A percentile compares a stretch with the other conserved stretches of the same genome.
Evolutionary conservation across 1,140 invertebrate species (phyloP).

Genomic region (Globodera ellingtonae): DNA sequence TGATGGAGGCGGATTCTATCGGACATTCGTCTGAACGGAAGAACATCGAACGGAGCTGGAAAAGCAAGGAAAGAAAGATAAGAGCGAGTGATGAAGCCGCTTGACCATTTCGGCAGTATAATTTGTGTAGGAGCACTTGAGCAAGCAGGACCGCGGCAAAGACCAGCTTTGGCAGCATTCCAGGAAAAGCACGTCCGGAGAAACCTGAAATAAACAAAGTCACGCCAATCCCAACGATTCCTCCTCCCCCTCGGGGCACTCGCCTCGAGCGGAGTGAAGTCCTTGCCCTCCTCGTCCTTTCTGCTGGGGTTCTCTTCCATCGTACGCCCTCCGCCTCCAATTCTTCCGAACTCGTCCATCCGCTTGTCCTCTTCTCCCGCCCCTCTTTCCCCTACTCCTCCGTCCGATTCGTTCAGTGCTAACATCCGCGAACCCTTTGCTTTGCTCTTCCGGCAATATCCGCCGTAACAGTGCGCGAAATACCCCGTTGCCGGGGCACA

Average conservation of each 20-base stretch:
- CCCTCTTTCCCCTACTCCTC: neutral
- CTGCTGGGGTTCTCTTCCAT: neutral
- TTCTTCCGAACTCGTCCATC: neutral
- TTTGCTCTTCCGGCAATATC: neutral
- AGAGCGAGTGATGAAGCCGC: slow-evolving; percentile 12
- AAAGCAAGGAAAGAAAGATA: slow-evolving; percentile 11
- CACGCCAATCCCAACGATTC: neutral
- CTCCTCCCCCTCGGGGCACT: neutral
- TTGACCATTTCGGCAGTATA: slow-evolving; percentile 54
- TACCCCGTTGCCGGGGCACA: neutral
- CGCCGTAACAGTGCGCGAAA: slow-evolving; percentile 17
- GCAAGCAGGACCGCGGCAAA: slow-evolving; percentile 55
- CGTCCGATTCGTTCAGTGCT: slow-evolving; percentile 11
- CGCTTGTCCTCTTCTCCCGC: neutral
- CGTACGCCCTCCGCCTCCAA: neutral
- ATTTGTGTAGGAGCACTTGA: slow-evolving; percentile 53
- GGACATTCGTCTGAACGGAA: slow-evolving; percentile 61
- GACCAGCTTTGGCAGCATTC: slow-evolving; percentile 58
- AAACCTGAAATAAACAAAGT: neutral
- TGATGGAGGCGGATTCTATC: slow-evolving; percentile 57
- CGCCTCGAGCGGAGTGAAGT: neutral
- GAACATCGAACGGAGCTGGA: slow-evolving; percentile 61
- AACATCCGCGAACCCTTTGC: slow-evolving; percentile 14
- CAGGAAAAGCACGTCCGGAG: slow-evolving; percentile 54
- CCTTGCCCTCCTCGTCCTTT: neutral